A percentile compares a stretch with the other conserved stretches of the same genome.
phyloP scores from a whole-genome alignment of 92 coral and sea anemone genomes.

The Parazoanthus atlanticus region DNA sequence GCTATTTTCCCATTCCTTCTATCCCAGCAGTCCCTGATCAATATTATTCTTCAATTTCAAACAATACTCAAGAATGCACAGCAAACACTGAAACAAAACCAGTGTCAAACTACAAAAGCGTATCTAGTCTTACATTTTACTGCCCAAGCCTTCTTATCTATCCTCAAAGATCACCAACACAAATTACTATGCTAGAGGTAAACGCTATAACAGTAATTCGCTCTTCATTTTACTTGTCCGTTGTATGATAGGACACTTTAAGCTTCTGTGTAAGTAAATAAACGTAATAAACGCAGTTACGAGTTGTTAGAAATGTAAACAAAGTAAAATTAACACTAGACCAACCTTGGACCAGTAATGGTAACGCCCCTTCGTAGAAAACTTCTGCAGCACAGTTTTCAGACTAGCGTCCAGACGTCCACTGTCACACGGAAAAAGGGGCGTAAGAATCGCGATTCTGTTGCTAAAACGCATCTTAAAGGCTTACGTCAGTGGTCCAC shows the following conservation, averaged over 20 bases:
- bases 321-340: neutral
- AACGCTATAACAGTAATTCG: neutral
- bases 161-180: neutral
- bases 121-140: no score
- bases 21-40: neutral
- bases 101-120: no score
- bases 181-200: neutral
- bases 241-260: neutral
- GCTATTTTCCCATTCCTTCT: neutral
- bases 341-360: constrained; percentile 86
- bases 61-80: no score
- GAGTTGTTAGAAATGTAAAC: no score
- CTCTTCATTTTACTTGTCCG: neutral
- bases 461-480: neutral
- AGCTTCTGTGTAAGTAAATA: neutral
- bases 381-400: constrained; percentile 72
- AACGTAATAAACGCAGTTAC: neutral
- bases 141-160: no score
- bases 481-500: no score
- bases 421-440: constrained; percentile 43
- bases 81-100: no score
- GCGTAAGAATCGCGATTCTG: neutral
- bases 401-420: constrained; percentile 79
- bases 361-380: constrained; percentile 71
- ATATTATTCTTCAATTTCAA: no score